Percentiles rank a stretch among this genome's conserved stretches.
phyloP scores from a whole-genome alignment of 2,888 invertebrate species.

The Escarpia spicata region DNA sequence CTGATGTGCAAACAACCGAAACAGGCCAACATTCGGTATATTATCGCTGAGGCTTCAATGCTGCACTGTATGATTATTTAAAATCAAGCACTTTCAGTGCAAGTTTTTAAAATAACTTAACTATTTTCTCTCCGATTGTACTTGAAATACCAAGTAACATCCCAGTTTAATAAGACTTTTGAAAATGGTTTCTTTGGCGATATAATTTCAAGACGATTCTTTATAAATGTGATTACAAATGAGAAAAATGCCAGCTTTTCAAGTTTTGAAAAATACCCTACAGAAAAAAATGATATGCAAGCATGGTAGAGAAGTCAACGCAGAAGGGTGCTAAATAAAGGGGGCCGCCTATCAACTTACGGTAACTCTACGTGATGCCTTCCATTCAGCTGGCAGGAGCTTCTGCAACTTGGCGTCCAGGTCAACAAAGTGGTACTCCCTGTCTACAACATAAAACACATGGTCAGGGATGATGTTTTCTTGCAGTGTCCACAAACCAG shows the following conservation, averaged over 20 bases:
- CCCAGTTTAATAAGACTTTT: not conserved
- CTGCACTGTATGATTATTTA: not conserved
- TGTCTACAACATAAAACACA: conserved; percentile 76
- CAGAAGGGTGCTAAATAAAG: not conserved
- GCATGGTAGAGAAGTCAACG: not conserved
- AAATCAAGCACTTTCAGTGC: not conserved
- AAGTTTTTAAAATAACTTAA: not conserved
- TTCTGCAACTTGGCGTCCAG: conserved; percentile 94
- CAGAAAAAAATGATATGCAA: not conserved
- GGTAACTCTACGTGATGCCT: not conserved
- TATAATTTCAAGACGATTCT: not conserved
- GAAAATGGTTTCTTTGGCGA: not conserved
- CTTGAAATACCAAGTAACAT: not conserved
- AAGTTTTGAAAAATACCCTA: not conserved
- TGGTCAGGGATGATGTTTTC: conserved; percentile 53
- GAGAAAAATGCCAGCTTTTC: not conserved
- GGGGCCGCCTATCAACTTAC: not conserved
- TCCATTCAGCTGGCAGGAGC: conserved; percentile 94
- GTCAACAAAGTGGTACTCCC: conserved; percentile 94
- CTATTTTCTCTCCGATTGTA: not conserved
- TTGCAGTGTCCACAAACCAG: not conserved
- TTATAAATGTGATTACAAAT: not conserved
- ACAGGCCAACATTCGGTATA: not conserved
- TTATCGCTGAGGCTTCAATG: not conserved
- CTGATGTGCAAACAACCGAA: not conserved